Conservation (phyloP, 1,140 invertebrate species). For the Glossosoma conforme region DNA sequence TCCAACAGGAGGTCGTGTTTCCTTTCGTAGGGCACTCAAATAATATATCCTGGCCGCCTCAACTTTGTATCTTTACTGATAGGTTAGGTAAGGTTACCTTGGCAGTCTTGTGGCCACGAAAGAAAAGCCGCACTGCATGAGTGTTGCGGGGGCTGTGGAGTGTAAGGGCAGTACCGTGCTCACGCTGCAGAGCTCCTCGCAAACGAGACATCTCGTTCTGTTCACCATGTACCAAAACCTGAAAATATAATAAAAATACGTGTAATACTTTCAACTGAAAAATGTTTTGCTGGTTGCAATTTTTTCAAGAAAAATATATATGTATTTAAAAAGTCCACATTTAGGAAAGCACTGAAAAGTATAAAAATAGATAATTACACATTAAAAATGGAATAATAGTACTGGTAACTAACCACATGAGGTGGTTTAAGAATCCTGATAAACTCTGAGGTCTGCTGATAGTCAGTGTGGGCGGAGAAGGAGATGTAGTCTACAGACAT, state of each 20-base stretch:
- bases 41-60: no score
- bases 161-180: constrained; percentile 88
- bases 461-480: constrained; percentile 99
- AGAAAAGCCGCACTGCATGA: constrained; percentile 87
- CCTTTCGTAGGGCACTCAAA: no score
- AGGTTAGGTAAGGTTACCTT: constrained; percentile 62
- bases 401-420: constrained; percentile 86
- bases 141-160: constrained; percentile 97
- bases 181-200: constrained; percentile 88
- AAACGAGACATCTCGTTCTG: constrained; percentile 97
- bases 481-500: constrained; percentile 99
- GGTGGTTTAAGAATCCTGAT: constrained; percentile 90
- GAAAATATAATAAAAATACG: no score
- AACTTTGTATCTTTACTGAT: no score
- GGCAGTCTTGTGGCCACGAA: constrained; percentile 95
- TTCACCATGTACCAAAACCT: constrained; percentile 96
- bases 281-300: no score
- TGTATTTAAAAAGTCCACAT: no score
- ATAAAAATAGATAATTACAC: no score
- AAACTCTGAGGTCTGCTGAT: constrained; percentile 98
- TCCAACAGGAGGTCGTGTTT: no score
- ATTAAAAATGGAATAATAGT: no score
- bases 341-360: no score
- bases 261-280: no score
- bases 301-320: no score